These are phyloP conservation scores for Smutsia gigantea DNA, from an alignment of 2,797 vertebrate genomes.

Conservation along the genomic window DNA sequence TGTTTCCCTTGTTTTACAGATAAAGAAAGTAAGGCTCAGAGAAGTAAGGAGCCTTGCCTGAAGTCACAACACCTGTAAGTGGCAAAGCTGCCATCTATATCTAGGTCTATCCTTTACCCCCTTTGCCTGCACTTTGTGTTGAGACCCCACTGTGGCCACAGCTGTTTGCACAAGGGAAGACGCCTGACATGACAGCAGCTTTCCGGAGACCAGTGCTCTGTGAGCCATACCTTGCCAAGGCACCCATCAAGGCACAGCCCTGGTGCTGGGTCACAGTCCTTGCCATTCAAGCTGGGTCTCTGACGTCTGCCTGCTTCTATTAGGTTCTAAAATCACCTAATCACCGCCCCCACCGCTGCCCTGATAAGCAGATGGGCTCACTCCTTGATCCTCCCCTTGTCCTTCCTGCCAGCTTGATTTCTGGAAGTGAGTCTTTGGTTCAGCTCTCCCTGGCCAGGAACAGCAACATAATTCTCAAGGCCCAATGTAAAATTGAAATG, in stretches of 20 bases:
- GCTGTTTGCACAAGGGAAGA: neutral
- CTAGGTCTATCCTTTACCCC: neutral
- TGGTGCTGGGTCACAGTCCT: neutral
- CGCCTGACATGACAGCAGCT: neutral
- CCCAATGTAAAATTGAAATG: neutral
- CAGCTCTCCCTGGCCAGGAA: neutral
- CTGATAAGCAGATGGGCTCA: neutral
- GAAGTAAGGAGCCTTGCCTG: neutral
- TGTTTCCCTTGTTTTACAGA: neutral
- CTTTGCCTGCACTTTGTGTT: neutral
- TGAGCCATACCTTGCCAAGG: neutral
- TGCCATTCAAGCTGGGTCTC: neutral
- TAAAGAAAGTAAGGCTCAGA: neutral
- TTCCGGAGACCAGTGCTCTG: neutral
- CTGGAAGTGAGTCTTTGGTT: constrained; percentile 1
- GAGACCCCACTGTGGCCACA: neutral
- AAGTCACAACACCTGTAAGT: neutral
- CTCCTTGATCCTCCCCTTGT: neutral
- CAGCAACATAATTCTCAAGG: neutral
- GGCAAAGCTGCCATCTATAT: neutral
- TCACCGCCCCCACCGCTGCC: neutral
- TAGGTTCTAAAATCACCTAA: neutral
- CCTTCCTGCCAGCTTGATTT: neutral
- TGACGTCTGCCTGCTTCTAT: neutral
- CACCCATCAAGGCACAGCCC: neutral